phyloP scores from a whole-genome alignment of 2,113 vertebrate genomes.

The Trinectes maculatus region DNA sequence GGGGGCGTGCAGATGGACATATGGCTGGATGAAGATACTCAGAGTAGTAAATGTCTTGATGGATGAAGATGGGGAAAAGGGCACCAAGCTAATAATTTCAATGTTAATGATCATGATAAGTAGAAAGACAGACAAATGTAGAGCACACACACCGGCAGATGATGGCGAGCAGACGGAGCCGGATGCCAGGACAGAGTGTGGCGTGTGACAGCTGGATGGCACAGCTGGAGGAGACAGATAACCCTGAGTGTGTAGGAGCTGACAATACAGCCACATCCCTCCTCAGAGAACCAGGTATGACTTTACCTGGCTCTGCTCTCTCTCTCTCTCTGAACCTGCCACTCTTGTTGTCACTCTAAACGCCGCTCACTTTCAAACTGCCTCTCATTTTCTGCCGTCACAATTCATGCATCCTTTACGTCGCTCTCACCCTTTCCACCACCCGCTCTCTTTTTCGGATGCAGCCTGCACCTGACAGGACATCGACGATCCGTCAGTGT shows the following conservation, averaged over 20 bases:
- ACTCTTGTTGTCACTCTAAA: slow-evolving; percentile 47
- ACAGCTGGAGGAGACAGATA: slow-evolving; percentile 77
- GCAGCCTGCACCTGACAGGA: slow-evolving; percentile 35
- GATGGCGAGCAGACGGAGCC: slow-evolving; percentile 54
- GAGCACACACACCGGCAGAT: slow-evolving; percentile 39
- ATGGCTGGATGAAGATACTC: slow-evolving; percentile 2
- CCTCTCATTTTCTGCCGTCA: slow-evolving; percentile 49
- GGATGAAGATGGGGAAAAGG: slow-evolving; percentile 2
- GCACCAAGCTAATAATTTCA: slow-evolving; percentile 54
- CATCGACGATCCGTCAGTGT: slow-evolving; percentile 37
- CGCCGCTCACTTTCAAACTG: slow-evolving; percentile 52
- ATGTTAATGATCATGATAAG: slow-evolving; percentile 60
- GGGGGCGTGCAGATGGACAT: background rate
- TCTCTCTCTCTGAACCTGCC: slow-evolving; percentile 34
- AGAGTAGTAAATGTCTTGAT: too few species aligned
- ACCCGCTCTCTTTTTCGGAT: slow-evolving; percentile 40
- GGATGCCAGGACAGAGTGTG: slow-evolving; percentile 57
- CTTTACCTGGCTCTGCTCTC: slow-evolving; percentile 59
- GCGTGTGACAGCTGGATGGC: slow-evolving; percentile 73
- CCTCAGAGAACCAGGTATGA: slow-evolving; percentile 57
- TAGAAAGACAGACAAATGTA: slow-evolving; percentile 47
- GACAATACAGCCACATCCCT: slow-evolving; percentile 62
- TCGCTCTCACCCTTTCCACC: slow-evolving; percentile 49
- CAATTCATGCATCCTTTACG: slow-evolving; percentile 43
- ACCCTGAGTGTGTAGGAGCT: slow-evolving; percentile 67